Conservation (phyloP, 2,797 vertebrate genomes). For the Clarias fuscus region DNA sequence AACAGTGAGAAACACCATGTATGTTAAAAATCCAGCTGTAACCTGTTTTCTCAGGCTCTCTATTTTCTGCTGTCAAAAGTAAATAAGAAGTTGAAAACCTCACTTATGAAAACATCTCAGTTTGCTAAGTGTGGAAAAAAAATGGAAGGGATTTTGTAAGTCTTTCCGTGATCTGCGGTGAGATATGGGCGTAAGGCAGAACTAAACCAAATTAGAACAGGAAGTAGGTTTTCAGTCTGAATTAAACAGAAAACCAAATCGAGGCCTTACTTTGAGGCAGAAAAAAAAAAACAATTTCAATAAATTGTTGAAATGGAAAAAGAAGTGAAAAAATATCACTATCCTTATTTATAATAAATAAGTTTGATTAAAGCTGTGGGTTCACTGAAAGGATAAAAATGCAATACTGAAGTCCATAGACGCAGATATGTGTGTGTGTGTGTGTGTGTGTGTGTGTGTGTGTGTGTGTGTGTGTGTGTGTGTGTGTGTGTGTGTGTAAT, state of each 20-base stretch:
- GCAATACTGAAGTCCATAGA: neutral
- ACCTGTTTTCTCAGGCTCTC: neutral
- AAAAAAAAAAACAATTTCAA: neutral
- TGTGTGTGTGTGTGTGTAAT: conserved; percentile 38
- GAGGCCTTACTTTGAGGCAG: neutral
- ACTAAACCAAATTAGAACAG: neutral
- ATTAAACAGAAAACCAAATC: neutral
- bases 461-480: conserved; percentile 19
- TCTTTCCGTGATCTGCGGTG: neutral
- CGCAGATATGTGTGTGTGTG: neutral
- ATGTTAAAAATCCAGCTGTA: neutral
- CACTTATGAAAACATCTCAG: neutral
- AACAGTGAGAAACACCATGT: neutral
- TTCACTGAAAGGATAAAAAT: conserved; percentile 1
- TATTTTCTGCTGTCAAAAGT: neutral
- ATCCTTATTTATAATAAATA: conserved; percentile 2
- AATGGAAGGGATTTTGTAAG: neutral
- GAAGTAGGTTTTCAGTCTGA: neutral
- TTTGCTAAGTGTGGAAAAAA: neutral
- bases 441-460: conserved; percentile 16
- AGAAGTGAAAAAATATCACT: neutral
- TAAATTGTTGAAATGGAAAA: neutral
- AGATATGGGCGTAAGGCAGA: neutral
- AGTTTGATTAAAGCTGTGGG: neutral
- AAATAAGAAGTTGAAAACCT: neutral